A percentile compares a stretch with the other conserved stretches of the same genome.
These are phyloP conservation scores for Cepaea hortensis DNA, from an alignment of 2,888 invertebrate species.

Conservation along the genomic window DNA sequence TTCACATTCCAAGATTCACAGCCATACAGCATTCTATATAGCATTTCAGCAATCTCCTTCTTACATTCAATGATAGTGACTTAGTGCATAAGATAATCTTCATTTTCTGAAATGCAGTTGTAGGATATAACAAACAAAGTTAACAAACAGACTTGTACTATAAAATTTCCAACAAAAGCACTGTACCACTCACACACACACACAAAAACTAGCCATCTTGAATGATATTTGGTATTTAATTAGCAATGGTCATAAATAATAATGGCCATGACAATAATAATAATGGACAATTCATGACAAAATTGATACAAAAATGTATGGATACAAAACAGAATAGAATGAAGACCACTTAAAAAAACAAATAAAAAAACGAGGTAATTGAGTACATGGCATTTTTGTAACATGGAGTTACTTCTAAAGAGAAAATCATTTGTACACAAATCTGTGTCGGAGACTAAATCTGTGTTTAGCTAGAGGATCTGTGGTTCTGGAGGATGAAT, in stretches of 20 bases:
- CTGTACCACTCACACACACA: not conserved
- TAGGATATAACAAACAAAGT: too few species aligned
- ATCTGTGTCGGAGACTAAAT: too few species aligned
- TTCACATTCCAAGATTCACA: too few species aligned
- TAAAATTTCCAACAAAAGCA: too few species aligned
- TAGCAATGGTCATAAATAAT: slow-evolving; percentile 29
- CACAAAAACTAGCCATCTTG: not conserved
- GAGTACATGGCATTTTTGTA: slow-evolving; percentile 13
- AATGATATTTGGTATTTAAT: slow-evolving; percentile 20
- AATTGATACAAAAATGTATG: slow-evolving; percentile 20
- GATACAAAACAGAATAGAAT: slow-evolving; percentile 6
- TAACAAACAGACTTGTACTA: too few species aligned
- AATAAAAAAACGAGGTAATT: slow-evolving; percentile 22
- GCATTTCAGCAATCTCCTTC: too few species aligned
- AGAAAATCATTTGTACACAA: not conserved
- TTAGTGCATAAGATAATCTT: too few species aligned
- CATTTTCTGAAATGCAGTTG: too few species aligned
- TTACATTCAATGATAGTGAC: too few species aligned
- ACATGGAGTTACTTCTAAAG: not conserved
- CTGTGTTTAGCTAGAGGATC: too few species aligned
- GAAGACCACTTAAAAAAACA: not conserved
- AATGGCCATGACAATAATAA: slow-evolving; percentile 18
- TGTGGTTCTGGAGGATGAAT: too few species aligned
- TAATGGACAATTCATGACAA: slow-evolving; percentile 22
- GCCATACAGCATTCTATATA: too few species aligned